Evolutionary conservation across 1,140 invertebrate species (phyloP).

Genomic region (Eubasilissa regina): DNA sequence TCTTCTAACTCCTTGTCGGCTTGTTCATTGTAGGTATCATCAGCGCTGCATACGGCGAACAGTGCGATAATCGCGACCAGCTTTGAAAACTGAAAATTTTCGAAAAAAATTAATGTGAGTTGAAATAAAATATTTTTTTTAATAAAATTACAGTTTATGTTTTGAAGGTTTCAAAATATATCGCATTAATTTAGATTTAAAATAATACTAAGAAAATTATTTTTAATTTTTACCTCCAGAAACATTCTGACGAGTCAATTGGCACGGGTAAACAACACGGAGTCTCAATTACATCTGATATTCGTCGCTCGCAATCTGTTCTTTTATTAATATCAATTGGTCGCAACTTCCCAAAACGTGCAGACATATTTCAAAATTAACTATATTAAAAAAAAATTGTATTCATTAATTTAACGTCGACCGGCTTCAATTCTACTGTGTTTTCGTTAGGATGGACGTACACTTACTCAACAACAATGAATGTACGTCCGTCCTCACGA

Average conservation of each 20-base stretch:
- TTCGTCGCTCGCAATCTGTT: slow-evolving; percentile 11
- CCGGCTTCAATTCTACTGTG: too few species aligned
- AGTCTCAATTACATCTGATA: slow-evolving; percentile 12
- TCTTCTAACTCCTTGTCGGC: slow-evolving; percentile 43
- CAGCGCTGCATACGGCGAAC: slow-evolving; percentile 42
- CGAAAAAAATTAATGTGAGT: too few species aligned
- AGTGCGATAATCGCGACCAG: slow-evolving; percentile 31
- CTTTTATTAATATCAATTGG: slow-evolving; percentile 44
- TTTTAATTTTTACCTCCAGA: slow-evolving; percentile 10
- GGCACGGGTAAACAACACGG: slow-evolving; percentile 13
- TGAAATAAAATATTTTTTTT: too few species aligned
- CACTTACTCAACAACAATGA: too few species aligned
- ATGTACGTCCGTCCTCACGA: too few species aligned
- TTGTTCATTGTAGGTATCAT: slow-evolving; percentile 49
- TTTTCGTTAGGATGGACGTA: too few species aligned
- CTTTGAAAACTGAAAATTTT: slow-evolving; percentile 10
- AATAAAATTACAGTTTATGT: too few species aligned
- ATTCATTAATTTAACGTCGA: not conserved
- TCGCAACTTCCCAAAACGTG: slow-evolving; percentile 30
- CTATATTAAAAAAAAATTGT: not conserved
- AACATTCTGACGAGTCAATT: slow-evolving; percentile 26
- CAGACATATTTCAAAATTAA: not conserved
- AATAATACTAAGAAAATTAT: not conserved
- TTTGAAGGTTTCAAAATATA: not conserved
- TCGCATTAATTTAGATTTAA: not conserved